Evolutionary conservation across 2,113 vertebrate genomes (phyloP).

Genomic region (Rhabdornis inornatus): DNA sequence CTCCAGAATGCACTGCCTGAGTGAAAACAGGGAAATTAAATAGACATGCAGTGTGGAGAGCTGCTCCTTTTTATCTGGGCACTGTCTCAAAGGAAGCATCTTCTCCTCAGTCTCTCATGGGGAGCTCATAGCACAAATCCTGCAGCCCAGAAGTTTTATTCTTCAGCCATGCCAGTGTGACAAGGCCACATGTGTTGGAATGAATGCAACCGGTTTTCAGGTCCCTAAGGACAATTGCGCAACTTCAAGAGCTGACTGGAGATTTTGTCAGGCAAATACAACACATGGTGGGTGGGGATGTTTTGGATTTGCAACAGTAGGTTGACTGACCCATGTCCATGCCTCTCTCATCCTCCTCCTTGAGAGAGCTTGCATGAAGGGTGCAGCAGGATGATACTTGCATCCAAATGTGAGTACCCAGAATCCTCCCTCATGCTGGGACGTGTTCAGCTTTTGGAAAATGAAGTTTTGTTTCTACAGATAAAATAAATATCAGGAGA

Average conservation of each 20-base stretch:
- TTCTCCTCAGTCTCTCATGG: neutral
- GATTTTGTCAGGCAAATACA: neutral
- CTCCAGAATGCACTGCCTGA: neutral
- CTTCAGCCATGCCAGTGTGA: neutral
- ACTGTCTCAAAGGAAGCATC: neutral
- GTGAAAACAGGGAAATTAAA: slow-evolving; percentile 12
- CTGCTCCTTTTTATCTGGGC: neutral
- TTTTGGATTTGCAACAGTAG: neutral
- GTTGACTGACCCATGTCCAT: neutral
- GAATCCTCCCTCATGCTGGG: neutral
- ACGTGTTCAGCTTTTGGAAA: neutral
- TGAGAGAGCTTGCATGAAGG: neutral
- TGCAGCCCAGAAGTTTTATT: neutral
- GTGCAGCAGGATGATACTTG: neutral
- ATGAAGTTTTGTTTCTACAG: neutral
- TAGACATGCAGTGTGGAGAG: neutral
- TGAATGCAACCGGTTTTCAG: neutral
- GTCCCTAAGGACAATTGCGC: neutral
- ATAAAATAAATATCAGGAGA: slow-evolving; percentile 9
- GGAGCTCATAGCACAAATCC: neutral
- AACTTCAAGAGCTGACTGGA: neutral
- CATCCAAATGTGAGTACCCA: neutral
- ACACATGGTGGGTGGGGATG: neutral
- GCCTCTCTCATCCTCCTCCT: neutral
- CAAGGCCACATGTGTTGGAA: neutral